Evolutionary conservation across 1,140 invertebrate species (phyloP).

Genomic region (Adoxophyes honmai): DNA sequence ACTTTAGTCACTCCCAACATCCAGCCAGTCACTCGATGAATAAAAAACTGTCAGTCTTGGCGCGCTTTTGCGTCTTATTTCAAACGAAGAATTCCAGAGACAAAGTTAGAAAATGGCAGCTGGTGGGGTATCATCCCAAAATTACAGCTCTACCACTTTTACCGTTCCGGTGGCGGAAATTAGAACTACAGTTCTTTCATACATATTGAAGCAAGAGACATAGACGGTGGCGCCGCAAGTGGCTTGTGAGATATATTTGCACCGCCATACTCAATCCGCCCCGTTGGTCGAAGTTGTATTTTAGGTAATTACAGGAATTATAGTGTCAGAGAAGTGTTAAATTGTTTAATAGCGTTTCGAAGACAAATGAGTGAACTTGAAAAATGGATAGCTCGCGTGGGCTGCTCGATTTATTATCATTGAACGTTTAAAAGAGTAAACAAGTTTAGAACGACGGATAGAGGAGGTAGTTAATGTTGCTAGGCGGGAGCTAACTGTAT

Average conservation of each 20-base stretch:
- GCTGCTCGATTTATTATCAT: too few species aligned
- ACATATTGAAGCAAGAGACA: not conserved
- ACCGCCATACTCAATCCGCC: not conserved
- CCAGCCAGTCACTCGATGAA: not conserved
- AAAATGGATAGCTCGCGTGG: not conserved
- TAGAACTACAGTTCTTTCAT: not conserved
- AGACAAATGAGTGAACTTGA: conserved; percentile 16
- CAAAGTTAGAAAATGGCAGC: conserved; percentile 42
- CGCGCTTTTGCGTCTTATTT: conserved; percentile 20
- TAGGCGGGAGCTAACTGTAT: too few species aligned
- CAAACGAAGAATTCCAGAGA: conserved; percentile 40
- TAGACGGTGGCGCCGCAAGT: not conserved
- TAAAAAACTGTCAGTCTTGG: conserved; percentile 8
- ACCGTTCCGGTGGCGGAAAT: not conserved
- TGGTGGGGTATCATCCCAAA: conserved; percentile 26
- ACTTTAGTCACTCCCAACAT: not conserved
- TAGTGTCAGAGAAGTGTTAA: conserved; percentile 19
- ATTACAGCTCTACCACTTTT: not conserved
- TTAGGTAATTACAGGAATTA: conserved; percentile 34
- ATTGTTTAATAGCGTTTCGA: conserved; percentile 17
- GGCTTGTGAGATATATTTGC: not conserved
- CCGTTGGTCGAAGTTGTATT: conserved; percentile 49
- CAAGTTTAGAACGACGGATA: too few species aligned
- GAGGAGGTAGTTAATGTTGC: too few species aligned
- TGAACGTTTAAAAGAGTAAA: too few species aligned